Conservation (phyloP, 2,797 vertebrate species). For the Labeo calbasu region DNA sequence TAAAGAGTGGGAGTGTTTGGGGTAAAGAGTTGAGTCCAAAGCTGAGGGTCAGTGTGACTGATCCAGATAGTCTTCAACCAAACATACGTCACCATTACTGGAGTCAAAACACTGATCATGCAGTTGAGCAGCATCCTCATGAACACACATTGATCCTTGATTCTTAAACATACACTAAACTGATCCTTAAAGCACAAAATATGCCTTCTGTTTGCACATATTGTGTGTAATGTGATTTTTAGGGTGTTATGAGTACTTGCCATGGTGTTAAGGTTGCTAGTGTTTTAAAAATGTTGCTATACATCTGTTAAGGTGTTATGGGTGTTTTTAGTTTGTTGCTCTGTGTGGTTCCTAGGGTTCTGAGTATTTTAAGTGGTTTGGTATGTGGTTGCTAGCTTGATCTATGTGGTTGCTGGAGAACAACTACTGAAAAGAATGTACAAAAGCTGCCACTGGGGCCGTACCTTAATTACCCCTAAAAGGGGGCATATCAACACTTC, state of each 20-base stretch:
- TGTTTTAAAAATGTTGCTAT: background rate
- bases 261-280: background rate
- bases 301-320: background rate
- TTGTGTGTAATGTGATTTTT: background rate
- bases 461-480: too few relatives aligned
- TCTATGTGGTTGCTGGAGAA: too few relatives aligned
- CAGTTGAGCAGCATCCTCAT: background rate
- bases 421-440: too few relatives aligned
- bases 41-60: slow-evolving; percentile 54
- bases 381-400: background rate
- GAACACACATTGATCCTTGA: background rate
- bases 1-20: slow-evolving; percentile 56
- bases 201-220: background rate
- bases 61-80: background rate
- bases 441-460: too few relatives aligned
- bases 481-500: too few relatives aligned
- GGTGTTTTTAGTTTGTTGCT: background rate
- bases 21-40: slow-evolving; percentile 56
- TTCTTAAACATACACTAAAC: background rate
- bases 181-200: background rate
- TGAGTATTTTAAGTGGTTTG: background rate
- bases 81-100: slow-evolving; percentile 42
- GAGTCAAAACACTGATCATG: background rate
- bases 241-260: background rate
- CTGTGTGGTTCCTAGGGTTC: background rate